These are phyloP conservation scores for Popillia japonica DNA, from an alignment of 1,140 invertebrate species.

Conservation along the genomic window DNA sequence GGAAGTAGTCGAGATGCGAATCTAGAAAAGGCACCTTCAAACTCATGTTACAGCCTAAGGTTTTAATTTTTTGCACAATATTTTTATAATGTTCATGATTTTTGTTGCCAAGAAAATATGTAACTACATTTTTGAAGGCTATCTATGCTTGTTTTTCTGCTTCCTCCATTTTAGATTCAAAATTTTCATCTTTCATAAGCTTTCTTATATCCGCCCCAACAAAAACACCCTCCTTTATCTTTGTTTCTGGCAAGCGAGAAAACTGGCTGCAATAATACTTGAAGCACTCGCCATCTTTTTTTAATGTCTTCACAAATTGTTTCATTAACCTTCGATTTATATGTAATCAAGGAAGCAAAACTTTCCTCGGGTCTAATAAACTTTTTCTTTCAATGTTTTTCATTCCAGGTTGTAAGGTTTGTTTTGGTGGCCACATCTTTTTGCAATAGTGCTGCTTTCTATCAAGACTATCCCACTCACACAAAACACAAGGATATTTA, in stretches of 20 bases:
- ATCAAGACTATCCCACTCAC: no score
- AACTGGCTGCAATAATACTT: slow-evolving; percentile 52
- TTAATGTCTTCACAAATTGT: slow-evolving; percentile 55
- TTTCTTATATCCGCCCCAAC: slow-evolving; percentile 50
- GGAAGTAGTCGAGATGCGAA: slow-evolving; percentile 49
- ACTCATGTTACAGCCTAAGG: slow-evolving; percentile 16
- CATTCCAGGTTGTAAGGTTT: background rate
- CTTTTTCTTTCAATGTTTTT: background rate
- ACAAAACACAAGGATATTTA: no score
- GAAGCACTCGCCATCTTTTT: slow-evolving; percentile 39
- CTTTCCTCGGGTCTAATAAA: slow-evolving; percentile 44
- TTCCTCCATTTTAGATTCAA: slow-evolving; percentile 41
- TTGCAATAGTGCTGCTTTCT: no score
- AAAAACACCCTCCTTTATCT: slow-evolving; percentile 54
- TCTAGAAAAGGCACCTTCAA: slow-evolving; percentile 54
- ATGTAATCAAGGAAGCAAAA: slow-evolving; percentile 53
- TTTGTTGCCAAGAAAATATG: slow-evolving; percentile 43
- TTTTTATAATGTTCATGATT: slow-evolving; percentile 45
- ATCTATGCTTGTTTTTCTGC: slow-evolving; percentile 42
- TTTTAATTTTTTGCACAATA: slow-evolving; percentile 42
- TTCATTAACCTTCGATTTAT: slow-evolving; percentile 56
- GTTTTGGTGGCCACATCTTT: background rate
- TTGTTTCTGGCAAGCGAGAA: slow-evolving; percentile 43
- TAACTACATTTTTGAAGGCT: slow-evolving; percentile 38
- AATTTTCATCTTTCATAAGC: slow-evolving; percentile 46